Conservation (phyloP, 23 tunicate species). For the Ascidia mentula region DNA sequence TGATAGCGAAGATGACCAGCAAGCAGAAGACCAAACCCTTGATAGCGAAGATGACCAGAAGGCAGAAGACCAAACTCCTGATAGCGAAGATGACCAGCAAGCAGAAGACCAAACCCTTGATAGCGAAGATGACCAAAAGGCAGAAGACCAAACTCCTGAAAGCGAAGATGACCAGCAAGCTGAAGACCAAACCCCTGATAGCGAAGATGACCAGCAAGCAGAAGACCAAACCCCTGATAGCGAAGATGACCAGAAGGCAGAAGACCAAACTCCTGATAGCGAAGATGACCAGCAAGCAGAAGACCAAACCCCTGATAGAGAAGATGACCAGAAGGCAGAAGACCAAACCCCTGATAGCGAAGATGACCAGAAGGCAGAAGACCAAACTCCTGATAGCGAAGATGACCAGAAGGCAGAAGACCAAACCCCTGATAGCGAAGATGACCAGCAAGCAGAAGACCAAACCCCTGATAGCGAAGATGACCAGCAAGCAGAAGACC, state of each 20-base stretch:
- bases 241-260: background rate
- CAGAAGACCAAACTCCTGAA: background rate
- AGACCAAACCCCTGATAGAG: too few relatives aligned
- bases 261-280: background rate
- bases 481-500: background rate
- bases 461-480: constrained; percentile 3
- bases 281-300: background rate
- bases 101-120: background rate
- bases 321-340: background rate
- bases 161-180: background rate
- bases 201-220: too few relatives aligned
- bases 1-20: too few relatives aligned
- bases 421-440: background rate
- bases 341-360: background rate
- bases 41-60: too few relatives aligned
- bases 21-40: background rate
- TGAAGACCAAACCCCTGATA: background rate
- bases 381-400: background rate
- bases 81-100: background rate
- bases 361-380: background rate
- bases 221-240: background rate
- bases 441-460: background rate
- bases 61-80: background rate
- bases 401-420: background rate
- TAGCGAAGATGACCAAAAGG: background rate